phyloP scores from a whole-genome alignment of 2,113 vertebrate genomes.

The Salvator merianae region DNA sequence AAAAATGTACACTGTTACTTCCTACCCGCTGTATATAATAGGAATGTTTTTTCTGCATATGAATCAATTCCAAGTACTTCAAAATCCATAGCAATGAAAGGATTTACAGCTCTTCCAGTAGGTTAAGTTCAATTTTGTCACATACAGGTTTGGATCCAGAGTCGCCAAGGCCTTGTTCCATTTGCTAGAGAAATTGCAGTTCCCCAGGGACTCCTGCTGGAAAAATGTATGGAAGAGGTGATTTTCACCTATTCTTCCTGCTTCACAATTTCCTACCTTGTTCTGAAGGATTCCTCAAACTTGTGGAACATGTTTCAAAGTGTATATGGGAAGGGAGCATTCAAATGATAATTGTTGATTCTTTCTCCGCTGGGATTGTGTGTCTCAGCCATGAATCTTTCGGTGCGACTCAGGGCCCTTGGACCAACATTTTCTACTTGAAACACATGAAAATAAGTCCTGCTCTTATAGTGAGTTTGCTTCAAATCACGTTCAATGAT shows the following conservation, averaged over 20 bases:
- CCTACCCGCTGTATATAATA: slow-evolving; percentile 72
- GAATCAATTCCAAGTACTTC: slow-evolving; percentile 72
- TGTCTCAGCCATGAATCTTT: no score
- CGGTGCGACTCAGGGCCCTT: no score
- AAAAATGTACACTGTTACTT: slow-evolving; percentile 80
- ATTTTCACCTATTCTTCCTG: neutral
- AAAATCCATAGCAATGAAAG: slow-evolving; percentile 65
- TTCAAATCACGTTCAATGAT: neutral
- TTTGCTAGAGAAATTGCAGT: neutral
- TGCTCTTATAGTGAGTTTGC: no score
- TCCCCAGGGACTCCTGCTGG: no score
- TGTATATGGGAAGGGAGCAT: neutral
- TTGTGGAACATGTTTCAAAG: neutral
- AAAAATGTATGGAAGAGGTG: neutral
- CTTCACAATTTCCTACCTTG: neutral
- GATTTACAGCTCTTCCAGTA: slow-evolving; percentile 47
- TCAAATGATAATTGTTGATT: neutral
- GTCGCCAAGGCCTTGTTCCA: neutral
- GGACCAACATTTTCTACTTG: neutral
- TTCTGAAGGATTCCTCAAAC: neutral
- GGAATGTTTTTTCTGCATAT: slow-evolving; percentile 72
- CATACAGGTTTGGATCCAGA: neutral
- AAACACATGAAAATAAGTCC: neutral
- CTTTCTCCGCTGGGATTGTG: neutral
- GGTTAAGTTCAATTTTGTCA: neutral